Evolutionary conservation across 2,797 vertebrate species (phyloP).

Genomic region (Dermochelys coriacea): DNA sequence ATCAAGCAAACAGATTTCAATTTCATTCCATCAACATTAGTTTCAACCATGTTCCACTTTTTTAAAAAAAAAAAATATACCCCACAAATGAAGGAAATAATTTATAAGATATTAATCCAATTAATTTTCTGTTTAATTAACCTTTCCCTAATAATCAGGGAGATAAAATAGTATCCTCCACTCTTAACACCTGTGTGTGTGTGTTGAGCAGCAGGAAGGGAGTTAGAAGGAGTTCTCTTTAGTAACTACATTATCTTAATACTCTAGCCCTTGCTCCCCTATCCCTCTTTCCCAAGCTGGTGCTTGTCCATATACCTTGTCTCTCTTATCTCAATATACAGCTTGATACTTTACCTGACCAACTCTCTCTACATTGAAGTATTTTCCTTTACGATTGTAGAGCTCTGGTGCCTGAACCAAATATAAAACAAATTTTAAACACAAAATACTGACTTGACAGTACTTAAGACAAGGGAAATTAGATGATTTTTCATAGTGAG

Average conservation of each 20-base stretch:
- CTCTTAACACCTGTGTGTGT: background rate
- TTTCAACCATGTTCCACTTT: background rate
- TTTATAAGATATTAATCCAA: background rate
- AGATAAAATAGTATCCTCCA: background rate
- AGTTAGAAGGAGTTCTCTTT: background rate
- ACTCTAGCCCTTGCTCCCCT: background rate
- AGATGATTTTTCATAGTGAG: background rate
- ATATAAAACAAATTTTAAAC: background rate
- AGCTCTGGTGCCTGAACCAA: constrained; percentile 93
- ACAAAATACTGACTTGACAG: background rate
- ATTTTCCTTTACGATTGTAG: constrained; percentile 97
- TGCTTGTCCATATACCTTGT: background rate
- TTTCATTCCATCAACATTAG: background rate
- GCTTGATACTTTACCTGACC: constrained; percentile 89
- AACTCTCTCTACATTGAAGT: constrained; percentile 97
- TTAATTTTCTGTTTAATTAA: background rate
- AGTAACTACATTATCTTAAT: background rate
- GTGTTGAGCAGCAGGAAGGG: background rate
- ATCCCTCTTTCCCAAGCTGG: background rate
- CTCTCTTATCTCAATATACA: background rate
- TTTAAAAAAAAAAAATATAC: background rate
- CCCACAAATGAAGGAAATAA: background rate
- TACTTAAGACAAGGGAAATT: background rate
- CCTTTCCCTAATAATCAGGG: background rate
- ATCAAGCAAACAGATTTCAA: background rate